Conservation (phyloP, 2,113 vertebrate genomes). For the Ornithorhynchus anatinus region DNA sequence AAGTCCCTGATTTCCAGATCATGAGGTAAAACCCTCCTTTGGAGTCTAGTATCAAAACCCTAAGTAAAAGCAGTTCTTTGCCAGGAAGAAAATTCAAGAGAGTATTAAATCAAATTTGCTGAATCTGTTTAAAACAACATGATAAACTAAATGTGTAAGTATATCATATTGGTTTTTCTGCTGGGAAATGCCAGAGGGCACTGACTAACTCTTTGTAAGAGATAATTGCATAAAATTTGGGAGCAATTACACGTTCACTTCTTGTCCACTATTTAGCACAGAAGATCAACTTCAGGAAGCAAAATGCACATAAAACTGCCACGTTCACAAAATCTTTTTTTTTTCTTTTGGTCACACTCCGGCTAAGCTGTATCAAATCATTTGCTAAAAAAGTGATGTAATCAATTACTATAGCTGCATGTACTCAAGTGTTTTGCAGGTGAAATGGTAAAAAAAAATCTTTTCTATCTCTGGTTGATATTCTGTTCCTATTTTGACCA, state of each 20-base stretch:
- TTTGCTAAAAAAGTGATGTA: background rate
- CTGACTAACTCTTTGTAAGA: background rate
- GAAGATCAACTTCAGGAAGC: background rate
- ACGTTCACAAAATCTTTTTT: background rate
- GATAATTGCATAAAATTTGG: background rate
- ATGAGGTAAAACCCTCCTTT: no score
- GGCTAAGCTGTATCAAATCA: background rate
- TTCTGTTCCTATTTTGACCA: no score
- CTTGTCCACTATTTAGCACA: background rate
- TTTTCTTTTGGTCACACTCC: background rate
- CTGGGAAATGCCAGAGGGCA: background rate
- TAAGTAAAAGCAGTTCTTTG: no score
- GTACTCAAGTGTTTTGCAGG: no score
- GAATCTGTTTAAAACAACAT: background rate
- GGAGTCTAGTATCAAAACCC: no score
- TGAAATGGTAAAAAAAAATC: no score
- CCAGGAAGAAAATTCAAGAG: no score
- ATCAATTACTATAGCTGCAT: background rate
- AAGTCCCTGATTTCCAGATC: no score
- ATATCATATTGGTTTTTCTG: background rate
- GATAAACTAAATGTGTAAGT: background rate
- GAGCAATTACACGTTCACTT: background rate
- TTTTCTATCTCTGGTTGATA: no score
- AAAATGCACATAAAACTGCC: background rate
- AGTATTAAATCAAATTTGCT: background rate